phyloP scores from a whole-genome alignment of 2,888 invertebrate genomes.

The Lamellibrachia columna region DNA sequence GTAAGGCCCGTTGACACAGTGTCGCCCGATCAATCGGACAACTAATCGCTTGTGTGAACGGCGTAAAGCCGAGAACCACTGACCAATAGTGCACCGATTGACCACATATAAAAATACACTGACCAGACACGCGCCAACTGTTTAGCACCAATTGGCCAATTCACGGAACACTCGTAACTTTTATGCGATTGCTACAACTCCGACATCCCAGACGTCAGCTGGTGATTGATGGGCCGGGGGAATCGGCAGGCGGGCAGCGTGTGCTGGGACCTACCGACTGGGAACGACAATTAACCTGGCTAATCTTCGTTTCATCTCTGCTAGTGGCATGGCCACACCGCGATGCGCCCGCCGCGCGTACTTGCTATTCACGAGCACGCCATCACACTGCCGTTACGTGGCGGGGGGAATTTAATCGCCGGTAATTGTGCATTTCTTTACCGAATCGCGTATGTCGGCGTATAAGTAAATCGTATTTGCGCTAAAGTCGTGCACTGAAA shows the following conservation, averaged over 20 bases:
- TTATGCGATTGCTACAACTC: not conserved
- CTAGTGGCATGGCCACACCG: not conserved
- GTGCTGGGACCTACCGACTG: not conserved
- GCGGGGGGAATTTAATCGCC: not conserved
- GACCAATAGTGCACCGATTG: not conserved
- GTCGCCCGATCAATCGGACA: too few species aligned
- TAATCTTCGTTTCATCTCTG: slow-evolving; percentile 10
- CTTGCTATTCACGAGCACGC: not conserved
- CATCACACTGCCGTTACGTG: not conserved
- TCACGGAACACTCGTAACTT: not conserved
- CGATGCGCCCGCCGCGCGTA: not conserved
- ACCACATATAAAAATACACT: not conserved
- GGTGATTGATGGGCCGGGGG: not conserved
- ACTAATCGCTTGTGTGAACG: too few species aligned
- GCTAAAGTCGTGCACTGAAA: not conserved
- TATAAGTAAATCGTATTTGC: not conserved
- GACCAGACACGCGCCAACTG: too few species aligned
- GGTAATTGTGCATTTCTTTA: not conserved
- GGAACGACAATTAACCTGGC: not conserved
- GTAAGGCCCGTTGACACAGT: too few species aligned
- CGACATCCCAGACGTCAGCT: not conserved
- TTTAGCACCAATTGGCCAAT: not conserved
- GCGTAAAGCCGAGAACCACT: not conserved
- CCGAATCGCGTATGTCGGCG: not conserved
- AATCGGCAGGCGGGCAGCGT: not conserved